Base-by-base conservation (phyloP, 2,797 vertebrate species). In the Loriculus beryllinus region DNA sequence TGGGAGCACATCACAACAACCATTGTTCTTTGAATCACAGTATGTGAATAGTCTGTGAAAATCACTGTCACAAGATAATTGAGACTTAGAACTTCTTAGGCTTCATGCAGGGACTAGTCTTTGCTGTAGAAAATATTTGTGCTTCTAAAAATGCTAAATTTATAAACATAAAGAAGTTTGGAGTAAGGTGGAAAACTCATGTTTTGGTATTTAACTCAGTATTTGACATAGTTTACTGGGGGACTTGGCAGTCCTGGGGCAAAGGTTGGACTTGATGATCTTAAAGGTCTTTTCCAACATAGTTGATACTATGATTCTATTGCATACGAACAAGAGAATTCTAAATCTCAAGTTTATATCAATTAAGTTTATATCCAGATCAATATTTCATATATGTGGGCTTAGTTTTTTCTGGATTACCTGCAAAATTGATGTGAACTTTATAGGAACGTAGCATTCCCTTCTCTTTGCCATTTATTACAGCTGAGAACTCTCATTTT, bases 11-110 rank as follows among this genome's bases (percentile, higher is more conserved):
- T 29, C 65, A 45, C 25, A 48, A 20, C 33, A 1, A n/a, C 6
- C 25, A 2, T 15, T 48, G 56, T 28, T 43, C 10, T 5, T 59
- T 49, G 60, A 31, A 40, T 40, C 13, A 2, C 42, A 3, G 1
- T 1, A 12, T 7, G 35, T 31, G 45, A 67, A 26, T 25, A 43
- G 5, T 26, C 39, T 49, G 56, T 17, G n/a, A 54, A 80, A 22
- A 7, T 52, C 59, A 10, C 10, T 43, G 25, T 15, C 25, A 10
- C 1, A 0, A 31, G 22, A 7, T 0, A 13, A 16, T 0, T 22
- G 33, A 78, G 48, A 15, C 45, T 23, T 40, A 22, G 28, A 71
- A 22, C 52, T 68, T 37, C 31, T 37, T 35, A 19, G n/a, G 79
- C n/a, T 76, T 72, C 52, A 57, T 49, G 47, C 49, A 79, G 79